Evolutionary conservation across 2,797 vertebrate genomes (phyloP), one percentile per base, ranked within the genome.

Genomic region (Balearica regulorum): DNA sequence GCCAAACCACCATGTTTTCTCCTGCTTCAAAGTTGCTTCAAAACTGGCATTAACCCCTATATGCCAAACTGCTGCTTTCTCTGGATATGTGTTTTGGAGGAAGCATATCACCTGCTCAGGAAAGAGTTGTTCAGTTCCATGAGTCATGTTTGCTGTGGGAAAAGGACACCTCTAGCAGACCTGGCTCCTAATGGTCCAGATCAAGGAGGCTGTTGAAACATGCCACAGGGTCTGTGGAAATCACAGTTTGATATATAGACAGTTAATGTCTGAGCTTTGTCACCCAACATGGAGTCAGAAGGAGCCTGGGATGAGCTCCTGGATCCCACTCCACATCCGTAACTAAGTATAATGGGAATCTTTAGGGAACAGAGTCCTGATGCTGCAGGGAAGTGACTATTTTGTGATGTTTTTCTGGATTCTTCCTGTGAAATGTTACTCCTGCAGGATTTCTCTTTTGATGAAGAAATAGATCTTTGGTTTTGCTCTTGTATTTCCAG

Each of bases 391-490:
- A 88, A 93, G 43, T 37, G 2, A 65, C 11, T 78, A 17, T 48
- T 84, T 69, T 79, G 31, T 79, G 24, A 44, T 39, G 16, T 39
- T 83, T 61, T 91, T 81, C 80, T 90, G 49, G 13, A 60, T 86
- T 81, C 57, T 81, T 78, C 72, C 37, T 0, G 2, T 85, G 83
- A 83, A 95, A 91, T 0, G 4, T 82, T 53, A 90, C 43, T 79
- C 66, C 70, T 76, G 35, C 17, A 89, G 46, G 62, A 72, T 95
- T 95, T 96, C 33, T 86, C 55, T 88, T 94, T 86, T 81, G 64
- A 72, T 93, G 65, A 78, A 21, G 70, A 91, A 90, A 90, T 55
- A 83, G 18, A 29, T 89, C 65, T 91, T 72, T 61, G 33, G 2
- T 91, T 93, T 88, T 49, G 35, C 16, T 72, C 33, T 90, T 72